Evolutionary conservation across 2,888 invertebrate species (phyloP).

Genomic region (Amiota mariae): DNA sequence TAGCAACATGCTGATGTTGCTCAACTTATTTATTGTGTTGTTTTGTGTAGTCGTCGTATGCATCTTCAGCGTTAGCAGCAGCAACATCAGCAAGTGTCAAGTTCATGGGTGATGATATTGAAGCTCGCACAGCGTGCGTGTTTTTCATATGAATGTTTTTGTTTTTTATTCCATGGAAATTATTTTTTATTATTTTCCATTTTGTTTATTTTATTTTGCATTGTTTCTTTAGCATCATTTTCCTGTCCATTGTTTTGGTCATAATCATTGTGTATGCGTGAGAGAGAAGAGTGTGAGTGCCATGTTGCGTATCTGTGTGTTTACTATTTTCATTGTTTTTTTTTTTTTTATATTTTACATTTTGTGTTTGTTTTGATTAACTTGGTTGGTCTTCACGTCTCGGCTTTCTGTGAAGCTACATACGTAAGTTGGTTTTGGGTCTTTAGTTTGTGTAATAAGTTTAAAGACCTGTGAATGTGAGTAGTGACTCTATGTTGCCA

Average conservation of each 20-base stretch:
- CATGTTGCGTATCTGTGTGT: not conserved
- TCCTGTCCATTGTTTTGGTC: conserved; percentile 14
- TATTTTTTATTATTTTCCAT: not conserved
- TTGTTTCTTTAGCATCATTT: conserved; percentile 13
- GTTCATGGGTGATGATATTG: conserved; percentile 39
- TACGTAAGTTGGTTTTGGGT: conserved; percentile 1
- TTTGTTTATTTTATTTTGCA: not conserved
- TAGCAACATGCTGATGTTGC: conserved; percentile 3
- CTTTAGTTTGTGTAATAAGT: too few species aligned
- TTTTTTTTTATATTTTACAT: conserved; percentile 2
- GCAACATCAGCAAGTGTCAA: conserved; percentile 35
- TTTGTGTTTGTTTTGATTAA: not conserved
- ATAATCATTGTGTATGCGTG: not conserved
- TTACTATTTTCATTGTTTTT: too few species aligned
- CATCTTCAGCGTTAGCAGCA: not conserved
- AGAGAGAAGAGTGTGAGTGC: not conserved
- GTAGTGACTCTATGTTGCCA: too few species aligned
- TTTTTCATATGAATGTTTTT: conserved; percentile 1
- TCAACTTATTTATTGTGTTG: conserved; percentile 1
- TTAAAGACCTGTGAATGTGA: too few species aligned
- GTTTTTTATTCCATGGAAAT: conserved; percentile 6
- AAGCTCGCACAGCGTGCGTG: conserved; percentile 25
- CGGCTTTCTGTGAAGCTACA: not conserved
- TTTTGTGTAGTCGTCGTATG: not conserved
- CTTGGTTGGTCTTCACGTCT: not conserved